Base-by-base conservation (phyloP, 2,113 vertebrate genomes). In the Narcine bancroftii region DNA sequence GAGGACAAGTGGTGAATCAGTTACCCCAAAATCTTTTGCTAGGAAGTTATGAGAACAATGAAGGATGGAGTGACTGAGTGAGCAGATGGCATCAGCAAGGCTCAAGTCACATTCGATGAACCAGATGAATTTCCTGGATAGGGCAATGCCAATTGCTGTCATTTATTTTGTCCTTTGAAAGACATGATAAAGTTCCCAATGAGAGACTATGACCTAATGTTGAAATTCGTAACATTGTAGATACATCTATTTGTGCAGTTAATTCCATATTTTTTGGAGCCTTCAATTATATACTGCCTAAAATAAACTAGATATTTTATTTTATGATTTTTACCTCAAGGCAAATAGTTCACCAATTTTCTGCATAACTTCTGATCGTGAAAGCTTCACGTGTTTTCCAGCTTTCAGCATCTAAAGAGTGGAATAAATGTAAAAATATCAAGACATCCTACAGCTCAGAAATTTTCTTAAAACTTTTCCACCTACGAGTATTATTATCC, bases 321-420 rank as follows among this genome's bases (percentile, higher is more conserved):
- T 15, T 89, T 65, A 63, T 24, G 36, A 92, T 85, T 92, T 42
- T 95, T 96, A 99, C 99, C 98, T 97, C 92, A 99, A 94, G 0
- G 97, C 95, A 56, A 99, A 99, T 72, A 99, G 97, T 94, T 99
- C 98, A 93, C 99, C 99, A 45, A 99, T 98, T 96, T 99, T 99
- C 96, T 98, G 97, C 98, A 99, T 98, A 7, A 99, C 98, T 93
- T 99, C 98, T 93, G 97, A 97, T 69, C 98, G 97, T 89, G 99
- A 98, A n/a, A 99, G 94, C 94, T 98, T 98, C 6, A 99, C 94
- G 92, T 96, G 97, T 94, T 96, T 97, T 69, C 98, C 96, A 93
- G 97, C 96, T 94, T 99, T 99, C 63, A 99, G 95, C 92, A 96
- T 98, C 99, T 97, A 93, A 66, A 94, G 53, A 87, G 93, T 89